These are phyloP conservation scores for Micromussa lordhowensis DNA, from an alignment of 92 coral and sea anemone species.

Conservation along the genomic window DNA sequence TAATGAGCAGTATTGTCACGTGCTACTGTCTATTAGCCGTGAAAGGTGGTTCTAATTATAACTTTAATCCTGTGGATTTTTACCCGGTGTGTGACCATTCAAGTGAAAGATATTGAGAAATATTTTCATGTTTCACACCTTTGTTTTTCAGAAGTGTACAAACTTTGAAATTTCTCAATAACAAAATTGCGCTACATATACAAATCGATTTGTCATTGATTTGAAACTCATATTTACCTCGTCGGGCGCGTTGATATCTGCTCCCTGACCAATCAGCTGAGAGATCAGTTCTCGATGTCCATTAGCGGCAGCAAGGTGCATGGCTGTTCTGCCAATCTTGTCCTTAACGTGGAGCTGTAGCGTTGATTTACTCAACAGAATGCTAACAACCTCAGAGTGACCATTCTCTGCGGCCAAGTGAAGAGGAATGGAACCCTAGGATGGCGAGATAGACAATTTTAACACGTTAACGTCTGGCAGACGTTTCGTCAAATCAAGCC, in stretches of 20 bases:
- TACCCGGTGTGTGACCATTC: background rate
- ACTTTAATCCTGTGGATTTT: background rate
- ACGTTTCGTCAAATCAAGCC: background rate
- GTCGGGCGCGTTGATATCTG: constrained; percentile 91
- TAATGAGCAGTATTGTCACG: background rate
- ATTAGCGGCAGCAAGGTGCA: constrained; percentile 90
- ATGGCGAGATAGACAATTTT: background rate
- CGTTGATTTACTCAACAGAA: constrained; percentile 88
- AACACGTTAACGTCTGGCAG: background rate
- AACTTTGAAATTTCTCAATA: too few species aligned
- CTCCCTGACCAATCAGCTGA: constrained; percentile 94
- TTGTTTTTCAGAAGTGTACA: too few species aligned
- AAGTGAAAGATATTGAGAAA: background rate
- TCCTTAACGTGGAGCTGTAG: constrained; percentile 93
- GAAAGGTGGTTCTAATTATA: background rate
- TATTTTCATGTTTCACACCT: background rate
- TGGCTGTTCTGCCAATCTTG: constrained; percentile 85
- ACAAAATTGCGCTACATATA: too few species aligned
- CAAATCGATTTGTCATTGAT: too few species aligned
- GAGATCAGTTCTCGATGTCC: constrained; percentile 93
- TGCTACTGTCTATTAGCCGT: background rate
- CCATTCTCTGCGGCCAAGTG: constrained; percentile 95
- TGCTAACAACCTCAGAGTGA: constrained; percentile 95
- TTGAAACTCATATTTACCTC: too few species aligned
- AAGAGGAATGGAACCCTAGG: constrained; percentile 90